Evolutionary conservation across 37 sponge, comb jelly and placozoan genomes (phyloP).

Genomic region (Diacarnus erythraeanus): DNA sequence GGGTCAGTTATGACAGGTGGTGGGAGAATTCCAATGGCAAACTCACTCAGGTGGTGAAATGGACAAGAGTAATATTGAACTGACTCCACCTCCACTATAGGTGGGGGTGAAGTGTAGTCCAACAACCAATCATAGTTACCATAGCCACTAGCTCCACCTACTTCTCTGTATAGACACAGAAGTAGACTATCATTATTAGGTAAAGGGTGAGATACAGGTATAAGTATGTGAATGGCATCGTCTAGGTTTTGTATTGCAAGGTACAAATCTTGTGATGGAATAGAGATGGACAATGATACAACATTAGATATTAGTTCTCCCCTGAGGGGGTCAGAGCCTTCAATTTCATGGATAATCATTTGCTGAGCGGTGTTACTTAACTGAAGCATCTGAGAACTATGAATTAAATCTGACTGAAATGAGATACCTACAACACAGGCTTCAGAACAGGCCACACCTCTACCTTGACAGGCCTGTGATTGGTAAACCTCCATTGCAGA

Average conservation of each 20-base stretch:
- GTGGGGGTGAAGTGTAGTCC: conserved; percentile 29
- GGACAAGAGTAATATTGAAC: conserved; percentile 19
- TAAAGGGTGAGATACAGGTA: conserved; percentile 20
- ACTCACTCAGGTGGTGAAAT: conserved; percentile 67
- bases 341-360: conserved; percentile 19
- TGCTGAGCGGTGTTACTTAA: conserved; percentile 7
- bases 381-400: not conserved
- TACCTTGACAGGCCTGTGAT: conserved; percentile 11
- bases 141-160: conserved; percentile 26
- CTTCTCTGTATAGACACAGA: conserved; percentile 63
- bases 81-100: not conserved
- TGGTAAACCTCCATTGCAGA: not conserved
- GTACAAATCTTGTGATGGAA: conserved; percentile 38
- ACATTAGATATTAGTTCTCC: conserved; percentile 40
- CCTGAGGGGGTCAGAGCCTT: conserved; percentile 25
- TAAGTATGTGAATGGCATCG: conserved; percentile 19
- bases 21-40: conserved; percentile 63
- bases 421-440: conserved; percentile 15
- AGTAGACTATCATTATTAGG: conserved; percentile 5
- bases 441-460: conserved; percentile 31
- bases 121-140: conserved; percentile 32
- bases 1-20: conserved; percentile 51
- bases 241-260: conserved; percentile 16
- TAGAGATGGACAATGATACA: conserved; percentile 32
- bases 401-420: conserved; percentile 19